Base-by-base conservation (phyloP, 1,140 invertebrate genomes). In the Rhysida immarginata region DNA sequence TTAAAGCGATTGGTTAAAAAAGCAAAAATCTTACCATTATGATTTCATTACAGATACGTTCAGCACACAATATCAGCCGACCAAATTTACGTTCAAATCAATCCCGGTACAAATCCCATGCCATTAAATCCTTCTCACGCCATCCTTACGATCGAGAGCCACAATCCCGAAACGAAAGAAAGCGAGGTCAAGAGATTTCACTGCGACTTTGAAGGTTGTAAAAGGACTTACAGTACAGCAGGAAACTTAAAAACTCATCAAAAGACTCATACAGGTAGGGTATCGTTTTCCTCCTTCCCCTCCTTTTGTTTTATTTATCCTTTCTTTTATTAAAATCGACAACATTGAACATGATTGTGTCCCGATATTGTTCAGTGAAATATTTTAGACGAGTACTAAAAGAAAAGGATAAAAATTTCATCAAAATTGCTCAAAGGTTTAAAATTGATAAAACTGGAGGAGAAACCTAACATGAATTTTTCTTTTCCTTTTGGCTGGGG, bases 191-290 rank as follows among this genome's bases (percentile, higher is more conserved):
- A 78, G 65, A 72, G 84, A 58, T 91, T 85, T 69, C 79, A 77
- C 64, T 96, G 93, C 73, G 84, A 92, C 71, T 94, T 85, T 72
- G 81, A 86, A 58, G 88, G 86, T 1, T 96, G 93, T 72, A 74
- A 77, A 58, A 76, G 91, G 61, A 91, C 85, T 23, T 96, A 96
- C 67, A 95, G 88, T 64, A 96, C 92, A 8, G 81, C 89, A 59
- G 92, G 92, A 51, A 96, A 96, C 74, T 74, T 96, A 51, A 80
- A 89, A 65, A 96, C 91, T 52, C 93, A 96, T 72, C 82, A 92
- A 77, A 95, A 95, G 78, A 93, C 88, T 56, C 92, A 96, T 65
- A 91, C 83, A 84, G 91, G 92, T 94, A 46, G n/a, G 35, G n/a
- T n/a, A n/a, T n/a, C n/a, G n/a, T n/a, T n/a, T n/a, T n/a, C n/a